These are phyloP conservation scores for Vanacampus margaritifer DNA, from an alignment of 2,113 vertebrate species.

Conservation along the genomic window DNA sequence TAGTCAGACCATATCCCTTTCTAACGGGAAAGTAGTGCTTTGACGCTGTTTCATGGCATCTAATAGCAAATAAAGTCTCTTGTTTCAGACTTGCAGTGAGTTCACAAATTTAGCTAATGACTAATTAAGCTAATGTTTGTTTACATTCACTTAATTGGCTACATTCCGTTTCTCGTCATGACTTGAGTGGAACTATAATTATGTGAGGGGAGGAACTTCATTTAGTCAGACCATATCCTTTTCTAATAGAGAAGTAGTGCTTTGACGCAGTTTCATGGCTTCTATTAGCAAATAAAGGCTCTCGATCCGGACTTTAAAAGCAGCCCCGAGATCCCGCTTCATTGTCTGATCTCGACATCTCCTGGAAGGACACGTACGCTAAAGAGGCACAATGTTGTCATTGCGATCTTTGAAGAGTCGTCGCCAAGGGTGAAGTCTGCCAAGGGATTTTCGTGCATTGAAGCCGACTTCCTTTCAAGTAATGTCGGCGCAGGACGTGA, in stretches of 20 bases:
- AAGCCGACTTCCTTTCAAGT: constrained; percentile 32
- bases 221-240: background rate
- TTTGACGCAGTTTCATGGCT: background rate
- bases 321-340: constrained; percentile 17
- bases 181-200: too few relatives aligned
- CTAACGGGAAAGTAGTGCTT: too few relatives aligned
- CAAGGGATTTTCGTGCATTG: constrained; percentile 8
- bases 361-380: constrained; percentile 3
- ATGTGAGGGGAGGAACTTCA: background rate
- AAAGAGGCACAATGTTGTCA: constrained; percentile 23
- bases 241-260: background rate
- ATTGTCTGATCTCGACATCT: constrained; percentile 34
- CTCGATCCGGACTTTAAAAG: too few relatives aligned
- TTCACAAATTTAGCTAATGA: too few relatives aligned
- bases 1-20: too few relatives aligned
- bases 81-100: too few relatives aligned
- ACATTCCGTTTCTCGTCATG: too few relatives aligned
- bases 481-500: background rate
- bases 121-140: too few relatives aligned
- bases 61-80: too few relatives aligned
- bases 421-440: background rate
- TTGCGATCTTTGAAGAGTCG: constrained; percentile 33
- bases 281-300: too few relatives aligned
- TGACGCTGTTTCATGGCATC: too few relatives aligned
- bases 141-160: too few relatives aligned